These are phyloP conservation scores for Paraplagusia blochii DNA, from an alignment of 2,113 vertebrate species.

Conservation along the genomic window DNA sequence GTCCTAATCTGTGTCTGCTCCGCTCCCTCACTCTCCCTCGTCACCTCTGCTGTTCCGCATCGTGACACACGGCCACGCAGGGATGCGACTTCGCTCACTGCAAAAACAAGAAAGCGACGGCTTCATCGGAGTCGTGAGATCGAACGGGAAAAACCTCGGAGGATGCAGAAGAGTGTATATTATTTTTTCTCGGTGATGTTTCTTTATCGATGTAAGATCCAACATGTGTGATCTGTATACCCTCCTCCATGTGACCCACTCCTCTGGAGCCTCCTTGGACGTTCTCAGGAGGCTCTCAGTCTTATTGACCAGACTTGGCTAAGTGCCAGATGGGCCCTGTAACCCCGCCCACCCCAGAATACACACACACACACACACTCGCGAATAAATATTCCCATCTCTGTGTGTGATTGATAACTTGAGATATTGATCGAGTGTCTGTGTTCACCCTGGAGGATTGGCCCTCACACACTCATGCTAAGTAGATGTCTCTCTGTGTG, in stretches of 20 bases:
- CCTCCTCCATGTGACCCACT: background rate
- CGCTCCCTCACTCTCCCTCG: background rate
- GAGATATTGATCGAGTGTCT: slow-evolving; percentile 36
- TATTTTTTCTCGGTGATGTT: background rate
- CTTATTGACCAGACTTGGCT: slow-evolving; percentile 38
- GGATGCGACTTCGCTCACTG: too few relatives aligned
- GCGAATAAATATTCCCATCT: background rate
- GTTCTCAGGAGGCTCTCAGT: slow-evolving; percentile 39
- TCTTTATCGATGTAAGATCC: background rate
- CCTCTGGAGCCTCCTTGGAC: background rate
- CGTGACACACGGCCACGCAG: background rate
- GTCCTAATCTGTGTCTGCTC: slow-evolving; percentile 9
- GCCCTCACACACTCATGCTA: slow-evolving; percentile 8
- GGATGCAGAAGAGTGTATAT: background rate
- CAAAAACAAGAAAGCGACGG: too few relatives aligned
- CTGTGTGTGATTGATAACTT: slow-evolving; percentile 21
- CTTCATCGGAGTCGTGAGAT: too few relatives aligned
- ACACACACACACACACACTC: slow-evolving; percentile 4
- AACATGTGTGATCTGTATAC: slow-evolving; percentile 17
- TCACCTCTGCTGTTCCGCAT: background rate
- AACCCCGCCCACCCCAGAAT: background rate
- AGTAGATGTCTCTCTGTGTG: slow-evolving; percentile 6
- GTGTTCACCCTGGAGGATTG: slow-evolving; percentile 3
- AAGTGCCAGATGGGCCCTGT: slow-evolving; percentile 42
- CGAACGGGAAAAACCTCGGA: background rate